Conservation (phyloP, 2,888 invertebrate genomes). For the Arge pagana region DNA sequence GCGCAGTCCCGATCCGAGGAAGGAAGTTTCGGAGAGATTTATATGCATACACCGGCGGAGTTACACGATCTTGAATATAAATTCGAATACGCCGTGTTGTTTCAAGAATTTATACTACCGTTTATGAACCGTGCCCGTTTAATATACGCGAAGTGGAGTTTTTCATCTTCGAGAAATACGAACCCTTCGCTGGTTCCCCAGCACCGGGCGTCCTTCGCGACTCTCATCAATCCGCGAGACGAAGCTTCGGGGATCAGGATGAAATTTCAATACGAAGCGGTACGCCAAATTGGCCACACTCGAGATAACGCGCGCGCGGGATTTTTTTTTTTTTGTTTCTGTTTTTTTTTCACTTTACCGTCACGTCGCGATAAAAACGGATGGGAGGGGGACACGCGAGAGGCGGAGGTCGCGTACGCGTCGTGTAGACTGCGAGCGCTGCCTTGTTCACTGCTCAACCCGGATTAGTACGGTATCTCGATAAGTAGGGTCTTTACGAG, state of each 20-base stretch:
- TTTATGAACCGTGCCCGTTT: slow-evolving; percentile 3
- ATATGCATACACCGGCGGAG: slow-evolving; percentile 23
- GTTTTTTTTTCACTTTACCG: background rate
- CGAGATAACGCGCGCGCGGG: too few species aligned
- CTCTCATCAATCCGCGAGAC: too few species aligned
- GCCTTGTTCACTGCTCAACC: slow-evolving; percentile 7
- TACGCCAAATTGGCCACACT: too few species aligned
- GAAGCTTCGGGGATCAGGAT: too few species aligned
- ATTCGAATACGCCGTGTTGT: slow-evolving; percentile 33
- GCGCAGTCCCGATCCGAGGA: background rate
- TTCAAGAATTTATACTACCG: slow-evolving; percentile 12
- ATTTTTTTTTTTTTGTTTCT: background rate
- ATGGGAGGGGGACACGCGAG: too few species aligned
- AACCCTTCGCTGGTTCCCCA: too few species aligned
- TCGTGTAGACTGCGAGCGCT: slow-evolving; percentile 3
- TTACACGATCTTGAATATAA: slow-evolving; percentile 26
- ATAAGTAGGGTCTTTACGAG: slow-evolving; percentile 12
- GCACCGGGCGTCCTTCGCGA: too few species aligned
- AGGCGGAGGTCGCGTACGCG: slow-evolving; percentile 3
- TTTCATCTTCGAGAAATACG: too few species aligned
- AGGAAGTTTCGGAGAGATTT: slow-evolving; percentile 31
- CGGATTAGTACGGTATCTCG: slow-evolving; percentile 9
- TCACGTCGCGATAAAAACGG: background rate
- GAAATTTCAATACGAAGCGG: too few species aligned
- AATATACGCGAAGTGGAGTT: too few species aligned